phyloP scores from a whole-genome alignment of 1,140 invertebrate species.

The Eciton burchellii region DNA sequence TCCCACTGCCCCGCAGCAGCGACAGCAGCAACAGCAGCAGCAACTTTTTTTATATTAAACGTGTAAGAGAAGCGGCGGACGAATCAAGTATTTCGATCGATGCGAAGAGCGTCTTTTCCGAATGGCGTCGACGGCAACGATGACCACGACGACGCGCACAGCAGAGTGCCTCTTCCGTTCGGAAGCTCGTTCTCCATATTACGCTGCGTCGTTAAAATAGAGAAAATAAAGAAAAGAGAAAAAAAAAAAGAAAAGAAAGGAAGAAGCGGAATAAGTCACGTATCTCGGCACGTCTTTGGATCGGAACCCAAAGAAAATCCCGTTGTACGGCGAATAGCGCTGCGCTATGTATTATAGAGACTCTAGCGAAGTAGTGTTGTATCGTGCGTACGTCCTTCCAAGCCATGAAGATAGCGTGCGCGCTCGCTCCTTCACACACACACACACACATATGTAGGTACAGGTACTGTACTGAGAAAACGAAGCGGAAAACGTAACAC shows the following conservation, averaged over 20 bases:
- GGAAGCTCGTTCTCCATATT: conserved; percentile 24
- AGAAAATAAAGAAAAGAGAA: conserved; percentile 46
- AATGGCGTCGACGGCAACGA: not conserved
- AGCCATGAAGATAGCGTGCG: conserved; percentile 34
- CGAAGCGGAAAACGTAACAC: not conserved
- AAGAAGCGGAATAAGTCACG: conserved; percentile 48
- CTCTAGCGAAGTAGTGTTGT: conserved; percentile 82
- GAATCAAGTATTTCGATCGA: conserved; percentile 32
- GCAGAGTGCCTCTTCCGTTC: conserved; percentile 12
- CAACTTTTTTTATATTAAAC: conserved; percentile 83
- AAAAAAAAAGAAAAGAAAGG: conserved; percentile 51
- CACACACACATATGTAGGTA: not conserved
- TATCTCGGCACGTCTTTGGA: conserved; percentile 17
- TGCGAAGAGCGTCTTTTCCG: not conserved
- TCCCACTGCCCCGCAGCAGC: conserved; percentile 83
- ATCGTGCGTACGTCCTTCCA: conserved; percentile 60
- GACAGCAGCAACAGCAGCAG: conserved; percentile 76
- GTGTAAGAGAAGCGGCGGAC: conserved; percentile 44
- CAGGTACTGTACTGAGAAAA: too few relatives aligned
- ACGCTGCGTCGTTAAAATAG: conserved; percentile 25
- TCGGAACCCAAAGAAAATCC: conserved; percentile 63
- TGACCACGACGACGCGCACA: not conserved
- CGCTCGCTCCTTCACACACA: not conserved
- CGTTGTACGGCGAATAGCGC: conserved; percentile 80
- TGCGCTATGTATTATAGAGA: conserved; percentile 82